phyloP scores from a whole-genome alignment of 2,888 invertebrate genomes.

The Ectropis crepuscularia region DNA sequence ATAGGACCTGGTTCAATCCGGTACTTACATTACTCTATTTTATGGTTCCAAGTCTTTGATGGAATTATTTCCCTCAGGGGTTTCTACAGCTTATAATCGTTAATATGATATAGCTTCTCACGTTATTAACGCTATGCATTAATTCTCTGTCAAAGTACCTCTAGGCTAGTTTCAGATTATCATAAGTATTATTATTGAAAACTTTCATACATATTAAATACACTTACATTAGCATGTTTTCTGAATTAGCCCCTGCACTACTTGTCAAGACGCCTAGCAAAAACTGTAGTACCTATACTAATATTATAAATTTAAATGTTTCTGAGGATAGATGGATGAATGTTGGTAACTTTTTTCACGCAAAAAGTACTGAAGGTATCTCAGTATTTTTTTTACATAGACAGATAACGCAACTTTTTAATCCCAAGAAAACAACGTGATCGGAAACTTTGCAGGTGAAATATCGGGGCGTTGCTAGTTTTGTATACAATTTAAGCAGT shows the following conservation, averaged over 20 bases:
- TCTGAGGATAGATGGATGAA: no score
- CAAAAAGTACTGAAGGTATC: no score
- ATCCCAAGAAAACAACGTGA: no score
- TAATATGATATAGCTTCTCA: background rate
- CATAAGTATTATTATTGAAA: constrained; percentile 4
- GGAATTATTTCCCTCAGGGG: background rate
- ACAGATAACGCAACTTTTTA: no score
- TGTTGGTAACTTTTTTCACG: no score
- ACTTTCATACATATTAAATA: constrained; percentile 1
- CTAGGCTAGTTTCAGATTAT: constrained; percentile 2
- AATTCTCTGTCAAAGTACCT: constrained; percentile 4
- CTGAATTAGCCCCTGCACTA: background rate
- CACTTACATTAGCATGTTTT: constrained; percentile 3
- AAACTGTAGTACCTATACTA: no score
- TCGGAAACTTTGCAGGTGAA: no score
- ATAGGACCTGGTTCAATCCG: background rate
- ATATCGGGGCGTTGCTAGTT: no score
- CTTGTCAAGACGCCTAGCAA: no score
- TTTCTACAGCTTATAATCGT: constrained; percentile 3
- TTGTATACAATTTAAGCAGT: no score
- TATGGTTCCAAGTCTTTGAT: background rate
- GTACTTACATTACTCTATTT: background rate
- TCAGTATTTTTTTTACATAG: no score
- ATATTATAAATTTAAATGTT: no score
- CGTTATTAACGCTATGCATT: constrained; percentile 2